Base-by-base conservation (phyloP, 2,888 invertebrate species). In the Metalampra italica region DNA sequence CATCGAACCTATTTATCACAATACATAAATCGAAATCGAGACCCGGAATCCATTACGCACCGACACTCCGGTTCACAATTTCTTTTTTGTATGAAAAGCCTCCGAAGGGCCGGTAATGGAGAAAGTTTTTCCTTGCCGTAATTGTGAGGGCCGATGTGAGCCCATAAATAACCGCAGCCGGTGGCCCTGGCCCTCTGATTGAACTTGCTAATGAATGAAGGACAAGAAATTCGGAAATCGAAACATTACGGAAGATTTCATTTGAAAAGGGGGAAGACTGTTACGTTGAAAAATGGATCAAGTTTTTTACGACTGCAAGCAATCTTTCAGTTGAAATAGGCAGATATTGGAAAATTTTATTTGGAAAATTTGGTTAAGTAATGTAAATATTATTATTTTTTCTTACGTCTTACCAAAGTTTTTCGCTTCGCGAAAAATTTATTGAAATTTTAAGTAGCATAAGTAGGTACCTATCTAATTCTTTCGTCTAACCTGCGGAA, bases 201-300 rank as follows among this genome's bases (percentile, higher is more conserved):
- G 89, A 89, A 88, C 87, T 87, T 84, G 85, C 82, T 89, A 89
- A 89, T 89, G 86, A 88, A 86, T 78, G 86, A 80, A 81, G 83
- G 79, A 86, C 83, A 86, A 85, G 82, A 81, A 84, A 83, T 81
- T 73, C 76, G 75, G 71, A 81, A 81, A 85, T 85, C 82, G 82
- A 76, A 80, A 74, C 71, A 66, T 71, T 64, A 45, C 63, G 57
- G 66, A 52, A 55, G 64, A 57, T 56, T 68, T 69, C 46, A 39
- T 52, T 64, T 61, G 66, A 56, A 58, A 65, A 64, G 64, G 68
- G 66, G 64, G 66, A 64, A 60, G 66, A n/a, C n/a, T n/a, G n/a
- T n/a, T n/a, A n/a, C n/a, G 57, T 70, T 84, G 85, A 86, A 82
- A 82, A 85, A 87, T 82, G 70, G 73, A 60, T 69, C 57, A 82